Evolutionary conservation across 2,888 invertebrate species (phyloP), one percentile per base, ranked within the genome.

Genomic region (Dexiosoma caninum): DNA sequence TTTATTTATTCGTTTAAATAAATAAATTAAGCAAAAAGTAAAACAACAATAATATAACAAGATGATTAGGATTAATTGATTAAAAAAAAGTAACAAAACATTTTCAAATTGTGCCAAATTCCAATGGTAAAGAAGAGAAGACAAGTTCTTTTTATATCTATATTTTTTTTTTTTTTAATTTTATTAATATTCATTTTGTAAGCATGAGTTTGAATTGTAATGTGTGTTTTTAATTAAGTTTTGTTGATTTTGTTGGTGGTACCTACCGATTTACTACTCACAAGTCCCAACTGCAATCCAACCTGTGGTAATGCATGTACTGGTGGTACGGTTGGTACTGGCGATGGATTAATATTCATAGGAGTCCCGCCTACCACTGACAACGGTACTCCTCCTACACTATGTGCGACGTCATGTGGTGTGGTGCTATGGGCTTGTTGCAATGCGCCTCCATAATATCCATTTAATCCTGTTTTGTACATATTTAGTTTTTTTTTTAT

Each of bases 401-500:
- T 92, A 89, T 90, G 92, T 87, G 88, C 93, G 87, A 94, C 94
- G 92, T 92, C 95, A 91, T 94, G 94, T 85, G 94, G 93, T 91
- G 96, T 96, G 90, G 96, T 96, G 91, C 95, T 95, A 92, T 96
- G 96, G 87, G 96, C 96, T 91, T 96, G 95, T 92, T 96, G 96
- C 90, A 95, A 92, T 88, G 94, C 93, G 90, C 94, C 93, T 88
- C 93, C 92, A 89, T 93, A 93, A 91, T 93, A 94, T 89, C 93
- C 93, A 90, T 94, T 93, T 92, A 95, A 92, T 91, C 93, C 93
- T 92, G 94, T 89, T 88, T 79, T 88, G 64, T 84, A 83, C 82
- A 83, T 83, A 84, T 84, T 82, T 74, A 55, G 67, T 57, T 64
- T 53, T 72, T 78, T n/a, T n/a, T n/a, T n/a, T n/a, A n/a, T n/a